These are phyloP conservation scores for Diabrotica virgifera DNA, from an alignment of 1,140 invertebrate genomes.

Conservation along the genomic window DNA sequence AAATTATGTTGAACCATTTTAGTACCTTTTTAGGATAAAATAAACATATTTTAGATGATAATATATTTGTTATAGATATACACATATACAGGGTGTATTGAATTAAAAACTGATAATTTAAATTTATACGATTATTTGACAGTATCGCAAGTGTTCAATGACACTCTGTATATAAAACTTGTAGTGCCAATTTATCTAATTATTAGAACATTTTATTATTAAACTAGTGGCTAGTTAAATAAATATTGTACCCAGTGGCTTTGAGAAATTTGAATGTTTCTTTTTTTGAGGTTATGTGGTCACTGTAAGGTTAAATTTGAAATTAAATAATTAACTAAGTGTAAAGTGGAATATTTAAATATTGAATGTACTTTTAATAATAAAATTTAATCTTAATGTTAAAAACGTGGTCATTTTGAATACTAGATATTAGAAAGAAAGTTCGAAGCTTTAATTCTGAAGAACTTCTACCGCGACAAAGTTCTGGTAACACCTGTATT, in stretches of 20 bases:
- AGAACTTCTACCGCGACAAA: neutral
- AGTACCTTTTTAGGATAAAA: constrained; percentile 5
- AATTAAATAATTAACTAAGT: constrained; percentile 1
- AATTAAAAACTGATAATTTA: neutral
- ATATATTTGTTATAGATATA: constrained; percentile 3
- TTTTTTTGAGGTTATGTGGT: constrained; percentile 12
- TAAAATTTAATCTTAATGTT: constrained; percentile 7
- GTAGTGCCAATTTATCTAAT: neutral
- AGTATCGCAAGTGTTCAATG: neutral
- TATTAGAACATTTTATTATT: neutral
- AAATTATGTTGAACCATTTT: neutral
- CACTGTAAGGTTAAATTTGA: constrained; percentile 16
- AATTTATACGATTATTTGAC: neutral
- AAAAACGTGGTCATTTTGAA: neutral
- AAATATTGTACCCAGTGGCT: constrained; percentile 8
- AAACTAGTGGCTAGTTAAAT: neutral
- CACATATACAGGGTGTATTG: constrained; percentile 10
- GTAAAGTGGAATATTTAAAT: constrained; percentile 13
- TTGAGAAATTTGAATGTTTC: constrained; percentile 3
- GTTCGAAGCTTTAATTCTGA: neutral
- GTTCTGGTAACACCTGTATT: neutral
- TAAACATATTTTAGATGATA: constrained; percentile 13
- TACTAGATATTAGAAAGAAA: neutral
- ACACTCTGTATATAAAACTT: neutral
- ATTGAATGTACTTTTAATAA: neutral